phyloP scores from a whole-genome alignment of 2,888 invertebrate genomes.

The Metalampra italica region DNA sequence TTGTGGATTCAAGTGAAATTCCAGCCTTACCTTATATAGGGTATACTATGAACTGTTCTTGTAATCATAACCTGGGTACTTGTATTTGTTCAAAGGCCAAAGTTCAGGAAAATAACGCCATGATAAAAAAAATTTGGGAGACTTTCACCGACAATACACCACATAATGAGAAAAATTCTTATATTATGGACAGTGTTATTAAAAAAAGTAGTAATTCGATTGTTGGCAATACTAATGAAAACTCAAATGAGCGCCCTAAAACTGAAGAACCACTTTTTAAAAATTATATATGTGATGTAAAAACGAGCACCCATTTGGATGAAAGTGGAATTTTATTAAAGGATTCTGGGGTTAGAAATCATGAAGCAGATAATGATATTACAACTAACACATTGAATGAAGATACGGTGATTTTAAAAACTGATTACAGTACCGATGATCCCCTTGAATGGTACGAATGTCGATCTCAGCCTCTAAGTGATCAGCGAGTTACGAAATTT shows the following conservation, averaged over 20 bases:
- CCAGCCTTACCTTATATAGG: conserved; percentile 37
- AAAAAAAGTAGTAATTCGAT: conserved; percentile 8
- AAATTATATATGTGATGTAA: conserved; percentile 16
- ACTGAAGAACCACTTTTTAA: neutral
- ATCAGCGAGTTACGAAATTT: conserved; percentile 2
- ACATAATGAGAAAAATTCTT: conserved; percentile 32
- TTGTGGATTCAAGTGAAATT: neutral
- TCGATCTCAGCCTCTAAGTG: conserved; percentile 8
- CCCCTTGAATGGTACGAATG: conserved; percentile 29
- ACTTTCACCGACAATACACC: conserved; percentile 24
- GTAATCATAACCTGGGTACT: conserved; percentile 34
- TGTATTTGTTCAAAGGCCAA: conserved; percentile 50
- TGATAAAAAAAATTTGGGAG: conserved; percentile 39
- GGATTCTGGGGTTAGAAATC: conserved; percentile 22
- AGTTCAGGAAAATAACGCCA: conserved; percentile 26
- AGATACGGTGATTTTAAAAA: conserved; percentile 16
- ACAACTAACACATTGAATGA: conserved; percentile 31
- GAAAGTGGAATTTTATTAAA: conserved; percentile 34
- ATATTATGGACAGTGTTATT: conserved; percentile 37
- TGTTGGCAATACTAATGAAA: too few relatives aligned
- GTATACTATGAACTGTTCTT: conserved; percentile 50
- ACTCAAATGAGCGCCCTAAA: too few relatives aligned
- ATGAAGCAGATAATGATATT: conserved; percentile 18
- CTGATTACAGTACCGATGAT: conserved; percentile 19
- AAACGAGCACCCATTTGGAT: conserved; percentile 13